A percentile compares a stretch with the other conserved stretches of the same genome.
Conservation (phyloP, 2,888 invertebrate genomes). For the Diarsia rubi region DNA sequence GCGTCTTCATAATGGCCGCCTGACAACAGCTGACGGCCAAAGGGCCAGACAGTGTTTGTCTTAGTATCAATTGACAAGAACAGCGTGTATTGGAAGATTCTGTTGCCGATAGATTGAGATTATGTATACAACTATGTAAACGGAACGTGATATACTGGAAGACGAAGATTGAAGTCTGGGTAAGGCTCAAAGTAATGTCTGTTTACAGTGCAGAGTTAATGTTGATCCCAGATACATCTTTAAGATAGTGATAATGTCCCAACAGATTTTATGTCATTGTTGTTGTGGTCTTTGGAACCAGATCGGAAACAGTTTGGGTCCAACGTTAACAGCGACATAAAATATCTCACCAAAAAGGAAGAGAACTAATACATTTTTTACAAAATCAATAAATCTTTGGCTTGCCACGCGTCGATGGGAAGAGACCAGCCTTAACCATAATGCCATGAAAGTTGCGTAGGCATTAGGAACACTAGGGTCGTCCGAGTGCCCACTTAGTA, state of each 20-base stretch:
- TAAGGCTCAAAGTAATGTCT: slow-evolving; percentile 4
- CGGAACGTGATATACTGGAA: slow-evolving; percentile 35
- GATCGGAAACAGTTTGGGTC: neutral
- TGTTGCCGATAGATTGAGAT: slow-evolving; percentile 36
- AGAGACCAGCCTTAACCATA: too few relatives aligned
- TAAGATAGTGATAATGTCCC: neutral
- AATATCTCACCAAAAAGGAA: neutral
- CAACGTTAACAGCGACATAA: neutral
- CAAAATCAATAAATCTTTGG: neutral
- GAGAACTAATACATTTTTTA: neutral
- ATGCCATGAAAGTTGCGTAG: too few relatives aligned
- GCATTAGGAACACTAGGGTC: too few relatives aligned
- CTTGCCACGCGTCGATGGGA: too few relatives aligned
- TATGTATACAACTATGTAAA: slow-evolving; percentile 31
- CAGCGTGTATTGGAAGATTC: slow-evolving; percentile 48
- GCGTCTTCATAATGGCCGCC: slow-evolving; percentile 27
- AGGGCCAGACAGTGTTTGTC: slow-evolving; percentile 37
- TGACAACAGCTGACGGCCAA: slow-evolving; percentile 11
- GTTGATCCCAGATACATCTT: neutral
- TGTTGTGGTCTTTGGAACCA: neutral
- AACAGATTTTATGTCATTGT: neutral
- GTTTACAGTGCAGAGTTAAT: slow-evolving; percentile 13
- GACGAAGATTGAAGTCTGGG: neutral
- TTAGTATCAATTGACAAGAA: slow-evolving; percentile 51
- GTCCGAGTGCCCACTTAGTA: too few relatives aligned